These are phyloP conservation scores for Catocala sponsa DNA, from an alignment of 2,888 invertebrate species.

Conservation along the genomic window DNA sequence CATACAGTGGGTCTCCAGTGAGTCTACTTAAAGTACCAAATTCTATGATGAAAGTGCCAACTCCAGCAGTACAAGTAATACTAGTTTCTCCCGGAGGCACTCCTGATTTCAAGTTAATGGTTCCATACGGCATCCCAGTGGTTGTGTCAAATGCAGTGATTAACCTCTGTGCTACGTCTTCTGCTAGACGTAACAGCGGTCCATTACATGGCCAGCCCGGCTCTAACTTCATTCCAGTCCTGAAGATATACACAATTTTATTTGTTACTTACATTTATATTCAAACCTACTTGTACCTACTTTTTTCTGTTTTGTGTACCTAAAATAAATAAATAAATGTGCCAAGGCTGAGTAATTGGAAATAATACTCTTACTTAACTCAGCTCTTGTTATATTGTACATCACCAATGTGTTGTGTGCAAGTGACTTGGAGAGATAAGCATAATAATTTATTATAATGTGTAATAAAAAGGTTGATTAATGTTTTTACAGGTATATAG, in stretches of 20 bases:
- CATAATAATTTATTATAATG: too few relatives aligned
- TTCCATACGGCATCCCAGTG: conserved; percentile 99
- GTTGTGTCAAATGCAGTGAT: conserved; percentile 96
- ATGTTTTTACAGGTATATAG: not conserved
- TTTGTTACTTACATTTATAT: too few relatives aligned
- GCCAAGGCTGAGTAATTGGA: too few relatives aligned
- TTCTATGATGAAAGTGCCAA: conserved; percentile 98
- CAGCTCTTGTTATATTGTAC: too few relatives aligned
- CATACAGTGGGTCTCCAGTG: conserved; percentile 98
- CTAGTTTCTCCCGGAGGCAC: conserved; percentile 98
- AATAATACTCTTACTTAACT: too few relatives aligned
- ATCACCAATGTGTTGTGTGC: too few relatives aligned
- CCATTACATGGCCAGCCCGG: conserved; percentile 99
- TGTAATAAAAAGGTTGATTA: too few relatives aligned
- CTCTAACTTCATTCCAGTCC: conserved; percentile 93
- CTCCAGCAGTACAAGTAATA: conserved; percentile 99
- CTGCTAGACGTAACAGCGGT: conserved; percentile 96
- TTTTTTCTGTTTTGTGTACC: too few relatives aligned
- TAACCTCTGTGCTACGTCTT: conserved; percentile 97
- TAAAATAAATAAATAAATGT: too few relatives aligned
- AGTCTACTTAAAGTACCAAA: conserved; percentile 97
- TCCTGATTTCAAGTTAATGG: conserved; percentile 96
- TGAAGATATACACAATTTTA: conserved; percentile 56
- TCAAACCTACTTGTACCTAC: too few relatives aligned
- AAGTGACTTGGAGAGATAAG: too few relatives aligned